Conservation (phyloP, 2,797 vertebrate species). For the Numenius phaeopus region DNA sequence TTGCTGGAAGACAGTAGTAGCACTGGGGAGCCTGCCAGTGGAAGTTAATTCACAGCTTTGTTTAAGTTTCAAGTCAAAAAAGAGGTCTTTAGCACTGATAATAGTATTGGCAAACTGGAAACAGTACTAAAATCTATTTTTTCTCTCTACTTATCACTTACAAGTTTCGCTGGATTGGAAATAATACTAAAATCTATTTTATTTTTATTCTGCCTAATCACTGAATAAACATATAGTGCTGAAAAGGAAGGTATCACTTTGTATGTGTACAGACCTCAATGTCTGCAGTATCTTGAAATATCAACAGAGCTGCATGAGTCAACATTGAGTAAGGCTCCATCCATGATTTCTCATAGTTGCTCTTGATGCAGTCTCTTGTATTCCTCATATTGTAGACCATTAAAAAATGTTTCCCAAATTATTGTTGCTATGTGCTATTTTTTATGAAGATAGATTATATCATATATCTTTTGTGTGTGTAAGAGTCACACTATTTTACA, state of each 20-base stretch:
- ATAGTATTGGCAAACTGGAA: background rate
- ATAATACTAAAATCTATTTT: background rate
- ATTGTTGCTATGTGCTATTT: background rate
- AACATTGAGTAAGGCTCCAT: background rate
- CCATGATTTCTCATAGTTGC: background rate
- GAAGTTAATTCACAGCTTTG: background rate
- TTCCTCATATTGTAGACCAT: background rate
- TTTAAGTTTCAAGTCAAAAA: background rate
- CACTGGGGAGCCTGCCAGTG: background rate
- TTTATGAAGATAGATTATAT: background rate
- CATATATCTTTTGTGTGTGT: background rate
- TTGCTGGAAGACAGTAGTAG: background rate
- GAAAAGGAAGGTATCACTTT: background rate
- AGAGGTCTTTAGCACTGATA: background rate
- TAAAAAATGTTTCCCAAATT: background rate
- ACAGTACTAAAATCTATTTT: background rate
- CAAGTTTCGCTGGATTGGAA: background rate
- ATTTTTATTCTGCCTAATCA: background rate
- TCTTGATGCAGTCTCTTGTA: background rate
- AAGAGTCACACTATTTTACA: background rate
- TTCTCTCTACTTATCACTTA: background rate
- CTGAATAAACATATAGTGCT: background rate
- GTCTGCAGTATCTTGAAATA: background rate
- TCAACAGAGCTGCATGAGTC: background rate
- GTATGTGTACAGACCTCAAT: background rate